These are phyloP conservation scores for Sinella curviseta DNA, from an alignment of 1,140 invertebrate genomes.

Conservation along the genomic window DNA sequence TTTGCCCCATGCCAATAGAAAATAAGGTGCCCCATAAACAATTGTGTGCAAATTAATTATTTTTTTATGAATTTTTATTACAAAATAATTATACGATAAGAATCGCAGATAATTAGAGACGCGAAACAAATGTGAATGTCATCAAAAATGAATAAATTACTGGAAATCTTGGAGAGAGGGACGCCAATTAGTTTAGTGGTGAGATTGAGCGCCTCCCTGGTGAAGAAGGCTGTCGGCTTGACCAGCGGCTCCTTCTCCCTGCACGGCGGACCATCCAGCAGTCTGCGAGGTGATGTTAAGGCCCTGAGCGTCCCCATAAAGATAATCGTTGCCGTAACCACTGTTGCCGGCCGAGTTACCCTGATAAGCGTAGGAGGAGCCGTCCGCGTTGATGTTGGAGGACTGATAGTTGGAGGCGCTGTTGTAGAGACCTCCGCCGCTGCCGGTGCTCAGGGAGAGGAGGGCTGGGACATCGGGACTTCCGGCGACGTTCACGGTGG, in stretches of 20 bases:
- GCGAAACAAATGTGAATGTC: no score
- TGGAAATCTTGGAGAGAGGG: no score
- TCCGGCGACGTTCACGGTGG: neutral
- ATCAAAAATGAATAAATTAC: no score
- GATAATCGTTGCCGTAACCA: neutral
- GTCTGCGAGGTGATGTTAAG: neutral
- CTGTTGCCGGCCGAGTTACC: slow-evolving; percentile 14
- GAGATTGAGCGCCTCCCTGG: neutral
- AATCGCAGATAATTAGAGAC: no score
- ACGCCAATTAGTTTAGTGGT: no score
- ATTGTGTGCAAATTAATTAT: no score
- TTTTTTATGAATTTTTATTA: no score
- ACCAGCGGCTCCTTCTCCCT: neutral
- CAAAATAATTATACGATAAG: no score
- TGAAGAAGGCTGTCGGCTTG: neutral
- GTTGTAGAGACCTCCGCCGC: neutral
- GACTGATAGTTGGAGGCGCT: neutral
- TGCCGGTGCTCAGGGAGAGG: neutral
- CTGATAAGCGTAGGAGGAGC: neutral
- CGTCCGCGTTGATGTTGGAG: neutral
- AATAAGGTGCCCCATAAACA: no score
- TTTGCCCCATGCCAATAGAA: no score
- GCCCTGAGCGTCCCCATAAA: neutral
- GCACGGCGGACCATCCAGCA: neutral
- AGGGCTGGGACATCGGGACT: neutral